Evolutionary conservation across 2,888 invertebrate genomes (phyloP).

Genomic region (Amiota minor): DNA sequence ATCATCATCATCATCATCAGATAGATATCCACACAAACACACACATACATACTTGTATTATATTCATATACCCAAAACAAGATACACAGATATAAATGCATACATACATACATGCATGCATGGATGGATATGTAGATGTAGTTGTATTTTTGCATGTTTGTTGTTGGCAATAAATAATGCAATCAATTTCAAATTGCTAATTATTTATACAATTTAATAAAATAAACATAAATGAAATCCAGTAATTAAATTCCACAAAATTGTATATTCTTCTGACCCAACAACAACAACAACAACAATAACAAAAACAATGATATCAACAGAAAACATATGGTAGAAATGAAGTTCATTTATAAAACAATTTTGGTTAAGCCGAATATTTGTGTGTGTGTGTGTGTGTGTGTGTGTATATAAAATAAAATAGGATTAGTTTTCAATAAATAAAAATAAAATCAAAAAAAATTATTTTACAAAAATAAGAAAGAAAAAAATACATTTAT

Average conservation of each 20-base stretch:
- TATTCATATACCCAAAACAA: neutral
- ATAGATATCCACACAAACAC: neutral
- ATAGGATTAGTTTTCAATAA: no score
- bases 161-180: neutral
- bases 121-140: neutral
- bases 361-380: no score
- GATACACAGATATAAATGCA: neutral
- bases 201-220: constrained; percentile 9
- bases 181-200: constrained; percentile 20
- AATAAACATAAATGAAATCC: neutral
- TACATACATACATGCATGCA: neutral
- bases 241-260: no score
- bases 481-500: no score
- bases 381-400: no score
- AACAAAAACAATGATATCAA: constrained; percentile 36
- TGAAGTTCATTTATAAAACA: no score
- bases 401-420: no score
- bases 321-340: constrained; percentile 24
- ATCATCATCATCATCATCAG: no score
- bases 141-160: neutral
- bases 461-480: no score
- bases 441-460: no score
- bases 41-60: constrained; percentile 9
- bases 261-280: no score
- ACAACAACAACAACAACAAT: neutral